Evolutionary conservation across 2,888 invertebrate species (phyloP).

Genomic region (Euclidia mi): DNA sequence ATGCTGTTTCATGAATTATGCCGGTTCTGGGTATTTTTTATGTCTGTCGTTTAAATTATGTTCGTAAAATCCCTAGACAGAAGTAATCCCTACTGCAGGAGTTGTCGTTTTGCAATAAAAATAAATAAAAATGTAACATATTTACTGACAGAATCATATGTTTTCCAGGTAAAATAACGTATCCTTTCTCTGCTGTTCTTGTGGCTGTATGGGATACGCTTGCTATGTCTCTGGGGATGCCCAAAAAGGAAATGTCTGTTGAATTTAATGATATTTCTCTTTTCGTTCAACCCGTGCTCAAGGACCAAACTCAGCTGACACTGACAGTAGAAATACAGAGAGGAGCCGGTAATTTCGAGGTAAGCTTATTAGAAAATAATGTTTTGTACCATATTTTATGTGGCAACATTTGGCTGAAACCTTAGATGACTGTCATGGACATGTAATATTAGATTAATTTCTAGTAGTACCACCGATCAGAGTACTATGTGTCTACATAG

Average conservation of each 20-base stretch:
- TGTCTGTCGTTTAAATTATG: too few species aligned
- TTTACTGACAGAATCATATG: too few species aligned
- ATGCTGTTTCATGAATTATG: too few species aligned
- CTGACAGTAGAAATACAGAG: constrained; percentile 90
- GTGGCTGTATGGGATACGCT: constrained; percentile 93
- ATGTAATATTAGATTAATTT: too few species aligned
- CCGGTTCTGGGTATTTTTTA: too few species aligned
- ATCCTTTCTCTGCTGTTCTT: constrained; percentile 94
- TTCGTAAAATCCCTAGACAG: too few species aligned
- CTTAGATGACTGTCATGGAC: too few species aligned
- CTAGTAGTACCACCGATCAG: too few species aligned
- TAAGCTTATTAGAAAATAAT: constrained; percentile 50
- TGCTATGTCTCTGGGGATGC: constrained; percentile 87
- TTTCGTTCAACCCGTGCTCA: constrained; percentile 90
- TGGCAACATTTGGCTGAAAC: not conserved
- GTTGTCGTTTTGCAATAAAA: too few species aligned
- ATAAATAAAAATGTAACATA: too few species aligned
- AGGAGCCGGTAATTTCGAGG: constrained; percentile 91
- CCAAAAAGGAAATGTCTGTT: constrained; percentile 91
- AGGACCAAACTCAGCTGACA: constrained; percentile 85
- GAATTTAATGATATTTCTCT: constrained; percentile 91
- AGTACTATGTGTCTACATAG: too few species aligned
- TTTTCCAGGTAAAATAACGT: constrained; percentile 90
- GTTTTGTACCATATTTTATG: constrained; percentile 2
- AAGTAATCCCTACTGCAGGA: too few species aligned